Conservation (phyloP, 2,888 invertebrate genomes). For the Graphium colonna region DNA sequence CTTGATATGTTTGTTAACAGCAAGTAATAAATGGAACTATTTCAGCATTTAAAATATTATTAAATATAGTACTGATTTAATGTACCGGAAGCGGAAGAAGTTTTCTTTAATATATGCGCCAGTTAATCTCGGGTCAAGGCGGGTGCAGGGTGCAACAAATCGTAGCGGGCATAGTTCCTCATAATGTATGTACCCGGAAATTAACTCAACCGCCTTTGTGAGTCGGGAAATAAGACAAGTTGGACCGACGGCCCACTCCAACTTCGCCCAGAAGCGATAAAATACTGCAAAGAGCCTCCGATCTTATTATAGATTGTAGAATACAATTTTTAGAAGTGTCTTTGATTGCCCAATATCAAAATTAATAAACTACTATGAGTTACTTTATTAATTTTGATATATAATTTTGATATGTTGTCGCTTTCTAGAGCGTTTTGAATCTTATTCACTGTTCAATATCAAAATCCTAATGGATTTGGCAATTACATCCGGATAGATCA, state of each 20-base stretch:
- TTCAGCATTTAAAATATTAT: background rate
- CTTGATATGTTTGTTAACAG: too few species aligned
- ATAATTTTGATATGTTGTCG: too few species aligned
- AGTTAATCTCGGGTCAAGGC: background rate
- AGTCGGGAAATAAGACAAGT: constrained; percentile 19
- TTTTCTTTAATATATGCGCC: background rate
- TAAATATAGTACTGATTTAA: background rate
- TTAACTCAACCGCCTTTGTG: constrained; percentile 21
- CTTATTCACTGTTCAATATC: too few species aligned
- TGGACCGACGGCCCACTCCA: constrained; percentile 21
- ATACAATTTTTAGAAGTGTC: too few species aligned
- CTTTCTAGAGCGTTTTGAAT: too few species aligned
- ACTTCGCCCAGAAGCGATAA: constrained; percentile 16
- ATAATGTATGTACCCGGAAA: constrained; percentile 21
- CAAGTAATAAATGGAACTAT: background rate
- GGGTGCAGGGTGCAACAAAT: constrained; percentile 16
- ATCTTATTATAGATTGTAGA: constrained; percentile 14
- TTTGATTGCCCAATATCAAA: too few species aligned
- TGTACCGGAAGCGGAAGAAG: background rate
- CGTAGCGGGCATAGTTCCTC: constrained; percentile 12
- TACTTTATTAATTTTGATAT: too few species aligned
- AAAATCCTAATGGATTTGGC: too few species aligned
- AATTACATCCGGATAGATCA: too few species aligned
- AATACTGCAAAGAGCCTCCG: constrained; percentile 5
- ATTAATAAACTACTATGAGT: too few species aligned